Evolutionary conservation across 2,797 vertebrate species (phyloP), one percentile per base, ranked within the genome.

Genomic region (Myiotriccus ornatus): DNA sequence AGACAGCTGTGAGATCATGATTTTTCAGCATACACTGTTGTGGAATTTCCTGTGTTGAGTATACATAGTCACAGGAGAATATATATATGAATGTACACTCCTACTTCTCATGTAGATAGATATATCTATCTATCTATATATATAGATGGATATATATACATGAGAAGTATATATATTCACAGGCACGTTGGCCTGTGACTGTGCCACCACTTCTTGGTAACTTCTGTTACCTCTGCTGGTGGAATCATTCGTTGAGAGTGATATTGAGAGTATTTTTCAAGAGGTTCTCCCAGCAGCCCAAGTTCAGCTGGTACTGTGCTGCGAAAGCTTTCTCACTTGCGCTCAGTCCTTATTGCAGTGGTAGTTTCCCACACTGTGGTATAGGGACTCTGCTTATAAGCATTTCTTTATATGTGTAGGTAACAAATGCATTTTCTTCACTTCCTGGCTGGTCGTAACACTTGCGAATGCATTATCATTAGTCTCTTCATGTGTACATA

Each of bases 381-480:
- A 14, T 23, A 77, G 25, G 9, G 24, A 68, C 55, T 63, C 13
- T 74, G 14, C 16, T 67, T 87, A 49, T 16, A 57, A 77, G 14
- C 14, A 49, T 85, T 63, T 84, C 17, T 83, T 85, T 27, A 37
- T 74, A 14, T 14, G 4, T 74, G 25, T 32, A 82, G 50, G 32
- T 50, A 80, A 65, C 10, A 63, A 17, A 62, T 50, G 12, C 30
- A 44, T 80, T 74, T 59, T 69, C 32, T 59, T 85, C 68, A 41
- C 16, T 88, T 85, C 25, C 27, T 90, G 69, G 10, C 55, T 78
- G 67, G 28, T 46, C 19, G 22, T 46, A 89, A 34, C 18, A 55
- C n/a, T 90, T 62, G 34, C 14, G 80, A 87, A 70, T 60, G 10
- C 25, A 88, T 89, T 94, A 52, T 50, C 69, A 50, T 84, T 88